Percentiles rank a stretch among this genome's conserved stretches.
Evolutionary conservation across 2,113 vertebrate species (phyloP).

Genomic region (Colossoma macropomum): DNA sequence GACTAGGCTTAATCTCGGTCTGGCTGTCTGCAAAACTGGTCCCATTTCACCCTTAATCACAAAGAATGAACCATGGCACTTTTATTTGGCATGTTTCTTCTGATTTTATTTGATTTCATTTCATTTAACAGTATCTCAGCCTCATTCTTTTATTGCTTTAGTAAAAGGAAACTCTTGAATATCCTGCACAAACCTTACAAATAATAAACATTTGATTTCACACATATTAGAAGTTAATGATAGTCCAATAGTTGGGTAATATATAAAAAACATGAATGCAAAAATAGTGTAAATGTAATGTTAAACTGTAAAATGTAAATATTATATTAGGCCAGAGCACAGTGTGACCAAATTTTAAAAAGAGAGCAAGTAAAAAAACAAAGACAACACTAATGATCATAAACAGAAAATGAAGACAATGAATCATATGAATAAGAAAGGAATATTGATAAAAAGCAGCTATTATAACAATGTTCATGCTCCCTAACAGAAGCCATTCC

Average conservation of each 20-base stretch:
- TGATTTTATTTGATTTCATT: background rate
- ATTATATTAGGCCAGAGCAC: background rate
- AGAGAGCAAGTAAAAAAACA: background rate
- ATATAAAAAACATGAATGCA: background rate
- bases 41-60: too few relatives aligned
- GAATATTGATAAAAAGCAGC: background rate
- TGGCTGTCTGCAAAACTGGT: too few relatives aligned
- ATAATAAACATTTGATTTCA: background rate
- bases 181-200: background rate
- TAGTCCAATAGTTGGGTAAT: background rate
- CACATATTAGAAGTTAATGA: background rate
- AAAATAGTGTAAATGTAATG: background rate
- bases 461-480: background rate
- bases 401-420: background rate
- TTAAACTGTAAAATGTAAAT: slow-evolving; percentile 3
- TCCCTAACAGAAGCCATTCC: background rate
- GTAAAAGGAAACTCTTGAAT: background rate
- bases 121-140: background rate
- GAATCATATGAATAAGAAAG: background rate
- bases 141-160: background rate
- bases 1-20: too few relatives aligned
- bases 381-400: too few relatives aligned
- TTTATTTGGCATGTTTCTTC: background rate
- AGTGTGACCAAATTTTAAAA: too few relatives aligned
- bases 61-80: background rate